Percentiles rank a stretch among this genome's conserved stretches.
These are phyloP conservation scores for Phyllotis vaccarum DNA, from an alignment of 2,797 vertebrate genomes.

Conservation along the genomic window DNA sequence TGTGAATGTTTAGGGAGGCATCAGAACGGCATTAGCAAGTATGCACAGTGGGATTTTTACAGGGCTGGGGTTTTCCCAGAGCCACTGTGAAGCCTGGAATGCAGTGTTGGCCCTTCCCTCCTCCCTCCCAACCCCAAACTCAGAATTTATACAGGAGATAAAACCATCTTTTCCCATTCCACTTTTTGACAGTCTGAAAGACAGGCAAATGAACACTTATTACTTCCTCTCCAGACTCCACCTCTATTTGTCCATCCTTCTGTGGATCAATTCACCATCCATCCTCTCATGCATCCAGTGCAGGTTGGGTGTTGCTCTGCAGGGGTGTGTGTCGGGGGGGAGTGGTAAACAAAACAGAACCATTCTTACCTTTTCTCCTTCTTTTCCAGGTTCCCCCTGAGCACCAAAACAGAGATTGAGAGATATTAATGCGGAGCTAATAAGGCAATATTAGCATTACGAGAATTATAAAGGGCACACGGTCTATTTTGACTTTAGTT, in stretches of 20 bases:
- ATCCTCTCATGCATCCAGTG: neutral
- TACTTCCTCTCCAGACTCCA: neutral
- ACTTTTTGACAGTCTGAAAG: constrained; percentile 3
- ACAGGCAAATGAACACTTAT: neutral
- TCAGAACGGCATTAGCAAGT: neutral
- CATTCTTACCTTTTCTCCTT: constrained; percentile 96
- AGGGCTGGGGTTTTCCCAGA: neutral
- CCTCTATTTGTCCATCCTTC: neutral
- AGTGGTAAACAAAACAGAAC: constrained; percentile 48
- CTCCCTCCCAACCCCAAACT: neutral
- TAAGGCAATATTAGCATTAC: neutral
- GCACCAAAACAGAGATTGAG: constrained; percentile 85
- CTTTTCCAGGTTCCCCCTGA: constrained; percentile 97
- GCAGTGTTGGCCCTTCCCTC: neutral
- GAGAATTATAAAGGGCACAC: neutral
- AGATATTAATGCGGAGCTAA: constrained; percentile 18
- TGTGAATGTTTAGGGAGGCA: neutral
- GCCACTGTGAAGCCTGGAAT: neutral
- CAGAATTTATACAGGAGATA: neutral
- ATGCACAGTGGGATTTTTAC: neutral
- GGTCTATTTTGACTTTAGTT: neutral
- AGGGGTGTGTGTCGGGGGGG: rapidly evolving
- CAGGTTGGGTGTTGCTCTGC: neutral
- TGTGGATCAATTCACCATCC: neutral
- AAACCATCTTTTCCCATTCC: neutral